Evolutionary conservation across 2,797 vertebrate species (phyloP), one percentile per base, ranked within the genome.

Genomic region (Rhinophrynus dorsalis): DNA sequence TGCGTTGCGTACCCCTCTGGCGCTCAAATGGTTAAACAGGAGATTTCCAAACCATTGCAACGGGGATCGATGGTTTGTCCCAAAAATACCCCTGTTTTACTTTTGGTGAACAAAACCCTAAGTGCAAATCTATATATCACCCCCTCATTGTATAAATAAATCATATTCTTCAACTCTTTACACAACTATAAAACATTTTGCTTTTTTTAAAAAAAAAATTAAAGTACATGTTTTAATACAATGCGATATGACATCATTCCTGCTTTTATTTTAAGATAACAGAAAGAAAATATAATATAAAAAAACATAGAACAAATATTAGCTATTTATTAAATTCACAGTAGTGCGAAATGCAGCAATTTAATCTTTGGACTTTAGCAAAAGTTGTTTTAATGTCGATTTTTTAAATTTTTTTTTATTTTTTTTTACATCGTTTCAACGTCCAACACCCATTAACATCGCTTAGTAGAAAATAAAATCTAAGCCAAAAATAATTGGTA

Each of bases 361-460:
- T 95, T 95, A 92, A 95, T 94, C 96, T 99, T 99, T 99, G 95
- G 96, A 96, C 92, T 95, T 94, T 86, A 95, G 94, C 94, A 90
- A 45, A 90, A 80, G 9, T 15, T n/a, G n/a, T n/a, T n/a, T n/a
- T 18, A 44, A 18, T 8, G 15, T 44, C 12, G 15, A 13, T 13
- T 38, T 2, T 40, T 90, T 85, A 88, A 66, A 86, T 90, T 83
- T 83, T 87, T 86, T 88, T 91, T 88, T 23, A 37, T 37, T 52
- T 32, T 60, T 26, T 90, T 86, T 79, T 78, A 82, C 84, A 68
- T 82, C 81, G 83, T 84, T 84, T 86, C 87, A 90, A 85, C 71
- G 82, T 91, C 87, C 85, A 76, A 90, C 89, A 88, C 90, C 89
- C 91, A 84, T 85, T 77, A 77, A 82, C 75, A 85, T 84, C 52